A percentile compares a stretch with the other conserved stretches of the same genome.
Conservation (phyloP, 1,140 invertebrate genomes). For the Heliconius melpomene region DNA sequence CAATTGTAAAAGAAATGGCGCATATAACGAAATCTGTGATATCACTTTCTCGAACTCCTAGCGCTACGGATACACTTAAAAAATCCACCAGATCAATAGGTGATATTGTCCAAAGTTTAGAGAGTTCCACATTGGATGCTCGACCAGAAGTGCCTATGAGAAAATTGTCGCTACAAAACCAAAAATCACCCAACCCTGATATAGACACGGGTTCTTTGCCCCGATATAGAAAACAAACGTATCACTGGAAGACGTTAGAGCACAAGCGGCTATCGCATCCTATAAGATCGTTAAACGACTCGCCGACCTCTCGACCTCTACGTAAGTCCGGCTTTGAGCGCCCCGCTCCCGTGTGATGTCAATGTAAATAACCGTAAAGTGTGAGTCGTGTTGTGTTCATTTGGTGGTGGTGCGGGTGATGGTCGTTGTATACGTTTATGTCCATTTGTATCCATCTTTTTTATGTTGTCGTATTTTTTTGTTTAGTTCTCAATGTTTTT, state of each 20-base stretch:
- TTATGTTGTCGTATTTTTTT: neutral
- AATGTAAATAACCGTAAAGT: slow-evolving; percentile 63
- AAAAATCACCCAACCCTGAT: slow-evolving; percentile 46
- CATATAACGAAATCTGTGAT: slow-evolving; percentile 66
- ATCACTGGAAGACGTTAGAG: slow-evolving; percentile 71
- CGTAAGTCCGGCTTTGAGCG: slow-evolving; percentile 74
- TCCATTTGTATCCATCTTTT: neutral
- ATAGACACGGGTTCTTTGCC: slow-evolving; percentile 57
- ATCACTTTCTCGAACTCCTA: slow-evolving; percentile 63
- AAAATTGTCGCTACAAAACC: slow-evolving; percentile 61
- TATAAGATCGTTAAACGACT: slow-evolving; percentile 66
- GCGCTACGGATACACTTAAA: slow-evolving; percentile 56
- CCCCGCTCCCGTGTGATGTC: slow-evolving; percentile 65
- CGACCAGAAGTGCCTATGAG: slow-evolving; percentile 43
- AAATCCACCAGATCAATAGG: slow-evolving; percentile 48
- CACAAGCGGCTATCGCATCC: slow-evolving; percentile 75
- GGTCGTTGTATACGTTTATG: slow-evolving; percentile 21
- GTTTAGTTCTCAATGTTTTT: neutral
- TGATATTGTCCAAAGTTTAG: slow-evolving; percentile 56
- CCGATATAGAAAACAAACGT: slow-evolving; percentile 55
- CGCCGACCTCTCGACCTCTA: slow-evolving; percentile 58
- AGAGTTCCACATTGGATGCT: slow-evolving; percentile 43
- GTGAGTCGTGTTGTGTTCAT: slow-evolving; percentile 44
- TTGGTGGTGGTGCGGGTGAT: slow-evolving; percentile 43
- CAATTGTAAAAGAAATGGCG: slow-evolving; percentile 51